A percentile compares a stretch with the other conserved stretches of the same genome.
Evolutionary conservation across 1,140 invertebrate genomes (phyloP).

Genomic region (Drosophila eugracilis): DNA sequence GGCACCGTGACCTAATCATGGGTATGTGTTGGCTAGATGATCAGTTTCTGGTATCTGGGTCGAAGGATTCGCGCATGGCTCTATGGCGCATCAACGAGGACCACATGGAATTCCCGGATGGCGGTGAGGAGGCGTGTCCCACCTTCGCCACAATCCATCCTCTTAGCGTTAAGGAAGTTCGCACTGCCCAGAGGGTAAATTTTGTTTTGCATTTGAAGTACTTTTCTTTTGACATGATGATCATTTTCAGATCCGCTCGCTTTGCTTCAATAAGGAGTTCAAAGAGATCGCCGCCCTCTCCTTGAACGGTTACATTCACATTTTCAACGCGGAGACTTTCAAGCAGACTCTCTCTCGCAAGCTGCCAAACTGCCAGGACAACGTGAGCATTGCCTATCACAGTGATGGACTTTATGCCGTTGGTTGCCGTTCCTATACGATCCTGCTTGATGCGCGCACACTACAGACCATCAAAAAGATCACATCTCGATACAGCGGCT

Average conservation of each 20-base stretch:
- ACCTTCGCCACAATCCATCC: slow-evolving; percentile 88
- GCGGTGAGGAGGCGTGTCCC: slow-evolving; percentile 85
- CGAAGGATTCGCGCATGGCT: slow-evolving; percentile 94
- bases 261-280: slow-evolving; percentile 94
- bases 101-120: slow-evolving; percentile 86
- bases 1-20: slow-evolving; percentile 97
- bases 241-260: slow-evolving; percentile 89
- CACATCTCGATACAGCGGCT: slow-evolving; percentile 92
- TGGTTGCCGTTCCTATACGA: slow-evolving; percentile 96
- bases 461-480: slow-evolving; percentile 90
- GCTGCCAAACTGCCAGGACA: slow-evolving; percentile 95
- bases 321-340: slow-evolving; percentile 95
- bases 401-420: slow-evolving; percentile 95
- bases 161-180: slow-evolving; percentile 91
- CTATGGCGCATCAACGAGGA: slow-evolving; percentile 90
- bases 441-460: slow-evolving; percentile 94
- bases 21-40: slow-evolving; percentile 98
- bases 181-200: slow-evolving; percentile 86
- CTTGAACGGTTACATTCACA: slow-evolving; percentile 96
- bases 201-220: neutral
- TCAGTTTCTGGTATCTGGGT: slow-evolving; percentile 96
- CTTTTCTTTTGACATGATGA: neutral
- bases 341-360: slow-evolving; percentile 94
- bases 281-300: slow-evolving; percentile 96
- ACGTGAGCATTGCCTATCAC: slow-evolving; percentile 95